Conservation (phyloP, 2,888 invertebrate species). For the Pilophorus perplexus region DNA sequence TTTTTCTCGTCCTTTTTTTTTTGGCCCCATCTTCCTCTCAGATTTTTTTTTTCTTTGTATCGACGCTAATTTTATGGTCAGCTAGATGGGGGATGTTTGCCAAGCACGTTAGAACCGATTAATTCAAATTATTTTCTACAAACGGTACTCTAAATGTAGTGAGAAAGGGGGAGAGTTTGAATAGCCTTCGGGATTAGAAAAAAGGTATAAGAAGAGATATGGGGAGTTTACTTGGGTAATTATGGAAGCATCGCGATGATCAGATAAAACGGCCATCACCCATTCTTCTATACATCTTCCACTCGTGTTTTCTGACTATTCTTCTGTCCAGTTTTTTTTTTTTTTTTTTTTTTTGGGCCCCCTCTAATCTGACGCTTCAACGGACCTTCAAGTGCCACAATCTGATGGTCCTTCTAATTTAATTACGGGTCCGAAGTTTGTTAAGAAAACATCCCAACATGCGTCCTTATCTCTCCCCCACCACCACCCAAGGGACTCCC, state of each 20-base stretch:
- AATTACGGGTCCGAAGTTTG: conserved; percentile 34
- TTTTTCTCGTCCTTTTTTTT: not conserved
- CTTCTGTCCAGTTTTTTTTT: no score
- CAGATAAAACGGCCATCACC: conserved; percentile 22
- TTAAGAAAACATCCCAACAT: conserved; percentile 32
- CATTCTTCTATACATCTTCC: conserved; percentile 30
- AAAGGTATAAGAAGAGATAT: conserved; percentile 6
- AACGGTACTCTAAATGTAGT: not conserved
- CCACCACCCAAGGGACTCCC: no score
- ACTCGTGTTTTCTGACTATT: conserved; percentile 7
- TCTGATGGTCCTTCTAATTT: conserved; percentile 37
- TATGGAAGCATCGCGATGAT: conserved; percentile 32
- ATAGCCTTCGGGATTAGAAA: not conserved
- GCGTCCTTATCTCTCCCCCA: no score
- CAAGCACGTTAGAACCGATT: conserved; percentile 13
- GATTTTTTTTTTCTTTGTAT: not conserved
- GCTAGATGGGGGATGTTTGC: no score
- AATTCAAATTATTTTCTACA: conserved; percentile 33
- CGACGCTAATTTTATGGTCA: conserved; percentile 12
- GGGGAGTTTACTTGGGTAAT: conserved; percentile 38
- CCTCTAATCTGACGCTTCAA: conserved; percentile 26
- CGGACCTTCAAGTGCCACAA: conserved; percentile 28
- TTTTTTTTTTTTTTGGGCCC: not conserved
- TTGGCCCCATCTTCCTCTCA: not conserved
- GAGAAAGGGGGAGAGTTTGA: no score